phyloP scores from a whole-genome alignment of 2,113 vertebrate species.

The Hippocampus abdominalis region DNA sequence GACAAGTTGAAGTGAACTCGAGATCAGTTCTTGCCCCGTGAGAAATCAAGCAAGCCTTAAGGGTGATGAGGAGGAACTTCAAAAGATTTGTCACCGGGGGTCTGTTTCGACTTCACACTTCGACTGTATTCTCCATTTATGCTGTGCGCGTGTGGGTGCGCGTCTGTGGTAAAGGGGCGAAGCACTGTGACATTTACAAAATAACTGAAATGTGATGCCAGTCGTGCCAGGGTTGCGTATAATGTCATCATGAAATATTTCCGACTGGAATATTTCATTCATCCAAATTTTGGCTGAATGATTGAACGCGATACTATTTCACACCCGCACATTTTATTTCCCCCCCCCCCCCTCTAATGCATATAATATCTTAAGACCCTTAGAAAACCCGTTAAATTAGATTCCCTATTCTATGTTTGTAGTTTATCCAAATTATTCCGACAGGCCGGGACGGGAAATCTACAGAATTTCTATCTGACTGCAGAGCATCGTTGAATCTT shows the following conservation, averaged over 20 bases:
- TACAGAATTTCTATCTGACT: no score
- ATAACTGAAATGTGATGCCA: neutral
- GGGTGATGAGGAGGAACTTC: conserved; percentile 22
- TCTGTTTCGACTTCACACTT: conserved; percentile 47
- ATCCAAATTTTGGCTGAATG: neutral
- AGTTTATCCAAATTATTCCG: no score
- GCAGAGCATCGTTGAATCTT: no score
- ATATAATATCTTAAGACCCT: no score
- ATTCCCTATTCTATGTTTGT: no score
- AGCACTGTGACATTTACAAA: conserved; percentile 61
- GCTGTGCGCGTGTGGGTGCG: conserved; percentile 36
- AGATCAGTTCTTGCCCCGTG: neutral
- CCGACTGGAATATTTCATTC: neutral
- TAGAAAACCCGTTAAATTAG: no score
- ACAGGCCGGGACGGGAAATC: no score
- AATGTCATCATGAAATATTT: neutral
- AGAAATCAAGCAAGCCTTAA: neutral
- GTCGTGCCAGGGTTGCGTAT: neutral
- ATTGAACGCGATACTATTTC: neutral
- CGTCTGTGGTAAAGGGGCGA: conserved; percentile 45
- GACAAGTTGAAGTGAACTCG: neutral
- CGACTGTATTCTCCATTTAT: conserved; percentile 48
- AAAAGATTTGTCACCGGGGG: conserved; percentile 51
- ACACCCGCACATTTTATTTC: neutral
- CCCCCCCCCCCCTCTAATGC: no score